Conservation (phyloP, 2,797 vertebrate genomes). For the Falco novaeseelandiae region DNA sequence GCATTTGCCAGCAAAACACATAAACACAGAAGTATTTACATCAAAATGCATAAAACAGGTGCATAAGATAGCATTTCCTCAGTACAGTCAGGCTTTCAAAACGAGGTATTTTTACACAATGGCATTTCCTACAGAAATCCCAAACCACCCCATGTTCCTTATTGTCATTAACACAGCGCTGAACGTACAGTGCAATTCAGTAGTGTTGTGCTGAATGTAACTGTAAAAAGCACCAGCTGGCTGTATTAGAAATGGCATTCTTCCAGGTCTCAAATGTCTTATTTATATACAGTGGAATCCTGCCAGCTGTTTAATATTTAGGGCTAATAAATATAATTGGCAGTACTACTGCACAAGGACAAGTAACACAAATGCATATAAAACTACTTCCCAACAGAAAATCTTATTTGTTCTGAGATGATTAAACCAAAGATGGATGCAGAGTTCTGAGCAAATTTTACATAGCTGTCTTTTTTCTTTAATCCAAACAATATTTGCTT, state of each 20-base stretch:
- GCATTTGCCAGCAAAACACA: slow-evolving; percentile 1
- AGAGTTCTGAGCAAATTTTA: slow-evolving; percentile 15
- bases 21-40: neutral
- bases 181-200: slow-evolving; percentile 65
- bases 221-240: slow-evolving; percentile 81
- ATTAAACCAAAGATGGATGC: slow-evolving; percentile 26
- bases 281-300: slow-evolving; percentile 83
- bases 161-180: slow-evolving; percentile 69
- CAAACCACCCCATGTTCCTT: slow-evolving; percentile 23
- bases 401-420: slow-evolving; percentile 35
- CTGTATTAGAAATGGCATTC: slow-evolving; percentile 74
- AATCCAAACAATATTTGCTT: neutral
- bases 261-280: slow-evolving; percentile 82
- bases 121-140: slow-evolving; percentile 64
- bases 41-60: slow-evolving; percentile 49
- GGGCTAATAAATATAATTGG: slow-evolving; percentile 84
- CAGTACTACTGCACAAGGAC: slow-evolving; percentile 74
- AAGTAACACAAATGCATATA: slow-evolving; percentile 71
- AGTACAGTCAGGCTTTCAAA: slow-evolving; percentile 30
- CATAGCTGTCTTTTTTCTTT: neutral
- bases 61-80: slow-evolving; percentile 36
- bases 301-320: slow-evolving; percentile 87
- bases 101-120: slow-evolving; percentile 40
- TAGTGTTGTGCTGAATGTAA: slow-evolving; percentile 64
- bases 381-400: slow-evolving; percentile 54